A percentile compares a stretch with the other conserved stretches of the same genome.
These are phyloP conservation scores for Phenacoccus solenopsis DNA, from an alignment of 1,140 invertebrate genomes.

Conservation along the genomic window DNA sequence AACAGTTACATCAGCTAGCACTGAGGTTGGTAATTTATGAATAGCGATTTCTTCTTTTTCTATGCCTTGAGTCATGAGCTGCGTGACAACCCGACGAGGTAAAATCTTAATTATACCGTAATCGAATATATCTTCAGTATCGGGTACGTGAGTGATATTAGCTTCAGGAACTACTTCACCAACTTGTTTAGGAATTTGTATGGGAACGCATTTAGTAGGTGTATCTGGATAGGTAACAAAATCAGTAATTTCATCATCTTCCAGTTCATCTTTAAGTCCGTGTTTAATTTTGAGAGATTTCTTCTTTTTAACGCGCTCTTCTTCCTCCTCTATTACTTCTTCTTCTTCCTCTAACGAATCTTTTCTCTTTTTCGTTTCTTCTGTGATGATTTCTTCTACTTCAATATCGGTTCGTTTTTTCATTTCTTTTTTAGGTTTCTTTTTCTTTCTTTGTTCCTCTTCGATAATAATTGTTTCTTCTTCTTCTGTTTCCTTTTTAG, in stretches of 20 bases:
- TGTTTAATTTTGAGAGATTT: slow-evolving; percentile 31
- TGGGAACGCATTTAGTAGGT: slow-evolving; percentile 26
- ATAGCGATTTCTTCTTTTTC: slow-evolving; percentile 35
- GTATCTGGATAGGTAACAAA: slow-evolving; percentile 12
- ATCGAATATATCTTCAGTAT: slow-evolving; percentile 20
- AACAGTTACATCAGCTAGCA: slow-evolving; percentile 39
- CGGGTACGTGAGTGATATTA: slow-evolving; percentile 23
- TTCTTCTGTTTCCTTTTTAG: not conserved
- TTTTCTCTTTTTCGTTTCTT: slow-evolving; percentile 20
- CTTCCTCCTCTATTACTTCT: slow-evolving; percentile 19
- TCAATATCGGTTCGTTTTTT: not conserved
- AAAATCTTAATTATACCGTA: slow-evolving; percentile 23
- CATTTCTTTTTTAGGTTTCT: slow-evolving; percentile 3
- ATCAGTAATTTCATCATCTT: slow-evolving; percentile 33
- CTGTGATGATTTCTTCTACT: not conserved
- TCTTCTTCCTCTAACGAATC: slow-evolving; percentile 25
- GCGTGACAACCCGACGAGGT: slow-evolving; percentile 25
- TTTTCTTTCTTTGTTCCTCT: not conserved
- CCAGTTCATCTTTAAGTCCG: slow-evolving; percentile 29
- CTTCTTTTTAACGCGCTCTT: slow-evolving; percentile 31
- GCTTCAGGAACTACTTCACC: slow-evolving; percentile 28
- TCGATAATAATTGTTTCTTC: not conserved
- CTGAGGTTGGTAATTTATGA: slow-evolving; percentile 28
- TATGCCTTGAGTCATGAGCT: slow-evolving; percentile 36
- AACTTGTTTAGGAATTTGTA: slow-evolving; percentile 25